Base-by-base conservation (phyloP, 2,113 vertebrate genomes). In the Oreotrochilus melanogaster region DNA sequence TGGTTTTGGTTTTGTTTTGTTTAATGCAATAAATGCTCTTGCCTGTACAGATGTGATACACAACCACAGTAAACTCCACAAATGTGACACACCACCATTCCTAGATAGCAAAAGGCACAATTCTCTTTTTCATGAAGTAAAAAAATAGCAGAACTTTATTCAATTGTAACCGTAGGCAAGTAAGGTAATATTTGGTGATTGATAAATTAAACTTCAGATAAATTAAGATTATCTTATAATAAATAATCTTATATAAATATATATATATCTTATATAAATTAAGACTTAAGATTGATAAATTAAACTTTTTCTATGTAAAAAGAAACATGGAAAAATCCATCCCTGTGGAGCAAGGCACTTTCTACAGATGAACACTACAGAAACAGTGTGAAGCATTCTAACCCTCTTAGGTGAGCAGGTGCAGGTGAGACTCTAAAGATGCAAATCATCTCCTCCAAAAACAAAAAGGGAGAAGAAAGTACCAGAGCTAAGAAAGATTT, bases 321-420 rank as follows among this genome's bases (percentile, higher is more conserved):
- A 62, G 7, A 56, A n/a, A 21, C 9, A 7, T 21, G 8, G 45
- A 25, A 65, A 89, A 79, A 31, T 24, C 24, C 0, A 0, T 39
- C 24, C 58, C 25, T 78, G 2, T 72, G 27, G 47, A 54, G 45
- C 7, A 76, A 75, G 15, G 10, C 33, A 30, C 7, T 48, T 88
- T 39, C 27, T 60, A 35, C 9, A 30, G 28, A 35, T 27, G 50
- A 79, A 80, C 78, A 24, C 11, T 81, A 30, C 64, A 37, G 51
- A 73, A 72, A 65, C 23, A 61, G 14, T 1, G 0, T 42, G 33
- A 57, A 76, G 9, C 2, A 13, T 8, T 80, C 89, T 25, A 70
- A 24, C 5, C 3, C 21, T 93, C n/a, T 60, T 30, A 21, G 27
- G 18, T 61, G 33, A 86, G 18, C 28, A 72, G 17, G 11, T 53